Evolutionary conservation across 2,888 invertebrate species (phyloP), one percentile per base, ranked within the genome.

Genomic region (Troglohyphantes excavatus): DNA sequence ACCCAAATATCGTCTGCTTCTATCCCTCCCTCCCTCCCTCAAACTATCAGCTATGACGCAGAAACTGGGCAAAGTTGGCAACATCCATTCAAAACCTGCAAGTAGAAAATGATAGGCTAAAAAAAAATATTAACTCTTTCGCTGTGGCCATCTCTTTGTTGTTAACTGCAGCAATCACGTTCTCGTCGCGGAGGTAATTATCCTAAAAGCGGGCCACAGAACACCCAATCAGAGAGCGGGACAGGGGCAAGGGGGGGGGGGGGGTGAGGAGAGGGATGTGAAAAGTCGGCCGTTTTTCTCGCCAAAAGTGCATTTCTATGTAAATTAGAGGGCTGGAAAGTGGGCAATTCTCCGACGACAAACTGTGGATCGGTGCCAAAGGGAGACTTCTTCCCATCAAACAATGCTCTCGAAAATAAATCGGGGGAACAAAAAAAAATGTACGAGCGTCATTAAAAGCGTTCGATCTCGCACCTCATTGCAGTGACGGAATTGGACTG

Each of bases 261-360:
- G n/a, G n/a, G n/a, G n/a, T n/a, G n/a, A n/a, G n/a, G n/a, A n/a
- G n/a, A n/a, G n/a, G n/a, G 9, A 33, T 33, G 33, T 3, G 33
- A 33, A 33, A 33, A 3, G 33, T 33, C 46, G 39, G 46, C 26
- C n/a, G 19, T 26, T 68, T 53, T 11, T 17, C 53, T 7, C 27
- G 21, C 11, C 11, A 39, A 65, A 78, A 65, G 78, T 65, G 43
- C 39, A 78, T 78, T 78, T 63, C 39, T 43, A 78, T 78, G 78
- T 33, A 78, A 78, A 78, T 78, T 29, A 23, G 13, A n/a, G 53
- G 13, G n/a, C 13, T 5, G 65, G 2, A 39, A 17, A 29, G 11
- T 70, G 29, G 26, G 26, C 13, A 70, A 5, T 23, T 23, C 2
- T 11, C 17, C 21, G n/a, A 3, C 23, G 6, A 17, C 33, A 27